Base-by-base conservation (phyloP, 2,113 vertebrate genomes). In the Podarcis raffonei region DNA sequence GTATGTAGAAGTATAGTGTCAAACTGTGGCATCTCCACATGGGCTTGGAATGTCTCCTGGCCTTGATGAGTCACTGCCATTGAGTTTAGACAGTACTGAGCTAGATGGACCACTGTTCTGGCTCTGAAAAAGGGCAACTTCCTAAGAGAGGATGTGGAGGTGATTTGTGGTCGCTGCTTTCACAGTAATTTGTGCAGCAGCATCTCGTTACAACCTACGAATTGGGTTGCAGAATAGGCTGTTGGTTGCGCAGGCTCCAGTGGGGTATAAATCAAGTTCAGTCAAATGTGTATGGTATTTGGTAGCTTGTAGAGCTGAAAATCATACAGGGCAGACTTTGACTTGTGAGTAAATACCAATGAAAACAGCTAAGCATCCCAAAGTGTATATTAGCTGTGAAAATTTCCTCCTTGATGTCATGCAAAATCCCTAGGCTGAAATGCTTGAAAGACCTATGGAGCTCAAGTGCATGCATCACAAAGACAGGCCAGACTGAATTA, bases 351-450 rank as follows among this genome's bases (percentile, higher is more conserved):
- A 79, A 71, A 90, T 4, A 8, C n/a, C 23, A 77, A 5, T 20
- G 11, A 1, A 72, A n/a, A 15, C 1, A 1, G 13, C 1, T 4
- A 57, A 72, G 1, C 1, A 57, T 59, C 83, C 66, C 72, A 72
- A 85, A 89, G 30, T 2, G 66, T 0, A 1, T 27, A 62, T 30
- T 23, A 89, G 59, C 75, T 1, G 59, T 6, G 65, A 81, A 78
- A n/a, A 65, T 65, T 89, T 79, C 35, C 15, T 65, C 0, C 27
- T 20, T 3, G n/a, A 30, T 75, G 39, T 18, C 13, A 75, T 39
- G 89, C 0, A 8, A 81, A 90, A 87, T 6, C 6, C 20, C 68
- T 85, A 22, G 0, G 0, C 0, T 65, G 68, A 68, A 62, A 15
- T 89, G 7, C 5, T 86, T 82, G 20, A 85, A 57, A 37, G 48